Evolutionary conservation across 2,888 invertebrate species (phyloP).

Genomic region (Ectemnius lituratus): DNA sequence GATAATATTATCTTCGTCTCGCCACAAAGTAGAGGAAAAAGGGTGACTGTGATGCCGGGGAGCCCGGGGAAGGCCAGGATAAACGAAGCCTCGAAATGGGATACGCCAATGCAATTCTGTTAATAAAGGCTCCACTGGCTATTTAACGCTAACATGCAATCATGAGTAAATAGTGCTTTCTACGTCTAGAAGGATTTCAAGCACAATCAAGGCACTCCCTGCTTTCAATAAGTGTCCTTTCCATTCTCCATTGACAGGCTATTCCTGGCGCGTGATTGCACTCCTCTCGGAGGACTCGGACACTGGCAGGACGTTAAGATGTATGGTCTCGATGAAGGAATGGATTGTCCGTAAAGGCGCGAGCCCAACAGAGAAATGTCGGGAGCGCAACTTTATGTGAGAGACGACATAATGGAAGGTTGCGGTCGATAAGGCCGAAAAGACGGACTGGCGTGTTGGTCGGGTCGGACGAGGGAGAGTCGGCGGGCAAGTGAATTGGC

Average conservation of each 20-base stretch:
- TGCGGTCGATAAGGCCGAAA: slow-evolving; percentile 62
- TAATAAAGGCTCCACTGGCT: slow-evolving; percentile 11
- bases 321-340: neutral
- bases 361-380: slow-evolving; percentile 12
- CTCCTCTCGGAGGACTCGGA: too few species aligned
- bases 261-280: too few species aligned
- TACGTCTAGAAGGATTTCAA: too few species aligned
- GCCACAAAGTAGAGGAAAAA: slow-evolving; percentile 25
- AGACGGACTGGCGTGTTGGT: slow-evolving; percentile 46
- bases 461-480: slow-evolving; percentile 48
- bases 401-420: slow-evolving; percentile 53
- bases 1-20: slow-evolving; percentile 46
- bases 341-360: neutral
- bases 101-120: slow-evolving; percentile 3
- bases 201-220: too few species aligned
- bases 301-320: too few species aligned
- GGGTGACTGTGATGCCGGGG: neutral
- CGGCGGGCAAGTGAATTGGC: slow-evolving; percentile 58
- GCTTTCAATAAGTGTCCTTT: too few species aligned
- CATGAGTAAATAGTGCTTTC: too few species aligned
- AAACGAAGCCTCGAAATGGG: slow-evolving; percentile 5
- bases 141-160: neutral
- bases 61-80: neutral
- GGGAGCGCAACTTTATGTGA: slow-evolving; percentile 46
- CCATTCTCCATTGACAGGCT: too few species aligned